Base-by-base conservation (phyloP, 2,888 invertebrate species). In the Andricus quercusramuli region DNA sequence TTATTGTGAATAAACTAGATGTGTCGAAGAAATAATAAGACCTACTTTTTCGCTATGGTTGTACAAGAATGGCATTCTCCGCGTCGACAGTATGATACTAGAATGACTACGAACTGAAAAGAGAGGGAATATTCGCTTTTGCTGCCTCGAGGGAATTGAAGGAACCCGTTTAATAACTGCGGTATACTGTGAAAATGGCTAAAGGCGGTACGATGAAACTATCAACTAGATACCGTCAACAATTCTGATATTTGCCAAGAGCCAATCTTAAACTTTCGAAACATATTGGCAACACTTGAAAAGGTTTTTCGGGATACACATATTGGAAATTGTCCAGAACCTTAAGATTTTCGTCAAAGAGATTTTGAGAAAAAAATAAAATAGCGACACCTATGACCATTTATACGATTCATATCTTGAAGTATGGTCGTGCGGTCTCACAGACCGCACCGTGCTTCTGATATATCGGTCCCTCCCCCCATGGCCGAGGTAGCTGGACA, bases 121-220 rank as follows among this genome's bases (percentile, higher is more conserved):
- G n/a, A 62, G 76, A 44, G 84, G 82, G 82, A 81, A 83, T 83
- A 85, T 85, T 81, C 79, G 82, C 86, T 87, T 86, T 82, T 80
- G 83, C 86, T 87, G 84, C 87, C 90, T 86, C 82, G 82, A 76
- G 90, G 89, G 90, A 89, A 90, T 89, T 89, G 87, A 88, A 86
- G 86, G 88, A 89, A 90, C 87, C 81, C 87, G 86, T 86, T 89
- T 89, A 90, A 90, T 90, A 89, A 90, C 87, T 88, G 84, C 83
- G 85, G 79, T 62, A 20, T 51, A 32, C 66, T 67, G n/a, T 41
- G 66, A 67, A 66, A 67, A 37, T 37, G 37, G n/a, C 66, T 41
- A 22, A 22, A 37, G 66, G 66, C 66, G n/a, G 37, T 66, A 5
- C n/a, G 66, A 20, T 32, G 66, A 20, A 37, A 37, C 41, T 67